These are phyloP conservation scores for Chondrosia reniformis DNA, from an alignment of 37 sponge, comb jelly and placozoan genomes.

Conservation along the genomic window DNA sequence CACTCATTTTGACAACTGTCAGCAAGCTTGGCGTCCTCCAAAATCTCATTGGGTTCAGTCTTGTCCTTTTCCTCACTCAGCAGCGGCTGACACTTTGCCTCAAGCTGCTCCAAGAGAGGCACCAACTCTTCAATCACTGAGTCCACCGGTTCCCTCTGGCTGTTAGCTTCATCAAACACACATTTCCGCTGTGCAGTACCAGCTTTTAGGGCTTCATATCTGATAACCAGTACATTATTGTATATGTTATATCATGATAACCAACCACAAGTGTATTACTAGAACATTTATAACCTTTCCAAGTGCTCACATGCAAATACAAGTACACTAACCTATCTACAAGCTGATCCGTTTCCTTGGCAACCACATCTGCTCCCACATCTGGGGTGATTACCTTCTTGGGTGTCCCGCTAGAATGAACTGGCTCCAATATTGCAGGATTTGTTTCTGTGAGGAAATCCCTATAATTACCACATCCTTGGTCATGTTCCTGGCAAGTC, in stretches of 20 bases:
- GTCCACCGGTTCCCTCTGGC: slow-evolving; percentile 42
- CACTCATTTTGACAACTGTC: slow-evolving; percentile 33
- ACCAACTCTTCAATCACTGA: slow-evolving; percentile 11
- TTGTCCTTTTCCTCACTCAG: slow-evolving; percentile 5
- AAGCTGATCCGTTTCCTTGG: not conserved
- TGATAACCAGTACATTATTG: no score
- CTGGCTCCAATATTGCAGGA: slow-evolving; percentile 2
- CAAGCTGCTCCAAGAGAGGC: slow-evolving; percentile 27
- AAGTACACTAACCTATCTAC: no score
- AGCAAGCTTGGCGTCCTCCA: slow-evolving; percentile 38
- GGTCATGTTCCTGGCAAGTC: slow-evolving; percentile 6
- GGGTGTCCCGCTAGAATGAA: slow-evolving; percentile 3
- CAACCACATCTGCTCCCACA: not conserved
- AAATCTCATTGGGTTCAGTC: slow-evolving; percentile 35
- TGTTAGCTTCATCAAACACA: slow-evolving; percentile 26
- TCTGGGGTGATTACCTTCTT: not conserved
- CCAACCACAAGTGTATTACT: no score
- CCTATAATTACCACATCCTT: not conserved
- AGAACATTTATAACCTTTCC: no score
- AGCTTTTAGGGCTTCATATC: slow-evolving; percentile 45
- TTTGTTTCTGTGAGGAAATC: not conserved
- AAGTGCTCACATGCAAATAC: no score
- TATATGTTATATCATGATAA: no score
- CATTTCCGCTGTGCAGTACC: slow-evolving; percentile 1
- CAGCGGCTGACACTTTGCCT: slow-evolving; percentile 36